Percentiles rank a stretch among this genome's conserved stretches.
Evolutionary conservation across 2,113 vertebrate species (phyloP).

Genomic region (Felis catus): DNA sequence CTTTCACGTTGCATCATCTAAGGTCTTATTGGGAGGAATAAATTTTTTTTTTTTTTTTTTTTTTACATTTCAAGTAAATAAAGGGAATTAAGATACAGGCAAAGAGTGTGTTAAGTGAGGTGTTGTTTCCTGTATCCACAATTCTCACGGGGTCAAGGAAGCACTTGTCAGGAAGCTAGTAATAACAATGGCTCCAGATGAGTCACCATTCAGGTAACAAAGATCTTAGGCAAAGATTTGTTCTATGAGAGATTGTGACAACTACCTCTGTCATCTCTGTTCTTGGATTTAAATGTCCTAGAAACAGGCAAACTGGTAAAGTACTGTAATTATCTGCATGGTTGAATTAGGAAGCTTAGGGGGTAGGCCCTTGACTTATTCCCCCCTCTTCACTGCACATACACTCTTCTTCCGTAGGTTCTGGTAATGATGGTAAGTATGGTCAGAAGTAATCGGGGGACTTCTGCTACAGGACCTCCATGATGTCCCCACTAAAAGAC

Average conservation of each 20-base stretch:
- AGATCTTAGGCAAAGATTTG: not conserved
- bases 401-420: not conserved
- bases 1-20: too few species aligned
- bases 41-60: too few species aligned
- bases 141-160: too few species aligned
- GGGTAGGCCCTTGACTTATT: accelerated
- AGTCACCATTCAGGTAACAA: not conserved
- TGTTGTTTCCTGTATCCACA: too few species aligned
- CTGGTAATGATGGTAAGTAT: not conserved
- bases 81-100: not conserved
- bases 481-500: not conserved
- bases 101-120: not conserved
- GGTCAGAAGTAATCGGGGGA: not conserved
- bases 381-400: accelerated
- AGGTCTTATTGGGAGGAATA: not conserved
- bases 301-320: not conserved
- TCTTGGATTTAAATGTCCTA: not conserved
- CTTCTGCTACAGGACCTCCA: not conserved
- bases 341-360: not conserved
- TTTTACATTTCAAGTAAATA: too few species aligned
- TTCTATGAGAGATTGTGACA: not conserved
- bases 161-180: not conserved
- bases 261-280: not conserved
- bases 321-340: too few species aligned
- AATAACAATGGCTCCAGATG: not conserved